Percentiles rank a stretch among this genome's conserved stretches.
These are phyloP conservation scores for Philonicus albiceps DNA, from an alignment of 2,888 invertebrate species.

Conservation along the genomic window DNA sequence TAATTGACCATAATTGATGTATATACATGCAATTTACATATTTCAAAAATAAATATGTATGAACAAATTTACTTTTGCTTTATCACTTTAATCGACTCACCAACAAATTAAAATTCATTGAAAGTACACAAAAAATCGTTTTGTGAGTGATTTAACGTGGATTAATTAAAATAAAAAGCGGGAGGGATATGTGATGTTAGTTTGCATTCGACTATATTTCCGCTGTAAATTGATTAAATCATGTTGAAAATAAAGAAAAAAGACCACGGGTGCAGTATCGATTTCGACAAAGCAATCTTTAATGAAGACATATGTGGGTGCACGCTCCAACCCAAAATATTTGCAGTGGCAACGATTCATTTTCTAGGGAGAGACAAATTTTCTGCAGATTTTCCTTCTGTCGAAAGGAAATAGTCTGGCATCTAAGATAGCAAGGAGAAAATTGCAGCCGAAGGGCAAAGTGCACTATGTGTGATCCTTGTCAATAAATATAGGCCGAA, in stretches of 20 bases:
- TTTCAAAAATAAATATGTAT: not conserved
- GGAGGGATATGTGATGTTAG: not conserved
- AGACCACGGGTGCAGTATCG: not conserved
- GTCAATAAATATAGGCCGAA: not conserved
- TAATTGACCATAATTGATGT: too few relatives aligned
- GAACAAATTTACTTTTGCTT: not conserved
- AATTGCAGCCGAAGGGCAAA: not conserved
- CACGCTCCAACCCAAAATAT: not conserved
- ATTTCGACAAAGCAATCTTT: not conserved
- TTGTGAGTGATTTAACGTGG: not conserved
- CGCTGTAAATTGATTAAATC: not conserved
- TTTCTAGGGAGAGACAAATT: not conserved
- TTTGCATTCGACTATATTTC: not conserved
- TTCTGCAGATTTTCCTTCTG: not conserved
- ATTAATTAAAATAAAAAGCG: not conserved
- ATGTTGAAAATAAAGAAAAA: not conserved
- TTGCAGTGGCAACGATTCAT: not conserved
- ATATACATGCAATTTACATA: too few relatives aligned
- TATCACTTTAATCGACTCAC: not conserved
- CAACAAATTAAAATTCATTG: not conserved
- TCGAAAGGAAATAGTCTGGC: not conserved
- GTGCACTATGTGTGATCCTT: not conserved
- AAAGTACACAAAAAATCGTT: not conserved
- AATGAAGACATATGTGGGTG: conserved; percentile 21
- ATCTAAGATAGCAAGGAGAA: not conserved